Conservation (phyloP, 1,140 invertebrate genomes). For the Grapholita molesta region DNA sequence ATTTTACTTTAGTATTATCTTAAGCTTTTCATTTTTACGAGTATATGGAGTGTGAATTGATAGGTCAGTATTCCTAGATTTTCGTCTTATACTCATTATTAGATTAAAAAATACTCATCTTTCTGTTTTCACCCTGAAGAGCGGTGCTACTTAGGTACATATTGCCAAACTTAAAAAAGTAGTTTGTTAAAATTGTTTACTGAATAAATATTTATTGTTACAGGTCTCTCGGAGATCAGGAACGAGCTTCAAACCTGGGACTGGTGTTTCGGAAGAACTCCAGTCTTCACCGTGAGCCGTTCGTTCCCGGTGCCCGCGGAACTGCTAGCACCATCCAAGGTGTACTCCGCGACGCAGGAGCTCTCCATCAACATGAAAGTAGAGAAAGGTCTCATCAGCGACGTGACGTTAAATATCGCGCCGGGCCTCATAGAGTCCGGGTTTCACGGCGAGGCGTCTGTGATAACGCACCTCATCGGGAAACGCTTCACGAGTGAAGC, state of each 20-base stretch:
- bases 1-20: too few species aligned
- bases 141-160: too few species aligned
- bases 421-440: constrained; percentile 71
- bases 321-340: constrained; percentile 55
- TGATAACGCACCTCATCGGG: constrained; percentile 72
- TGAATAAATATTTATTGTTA: not conserved
- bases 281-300: constrained; percentile 85
- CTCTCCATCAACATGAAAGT: constrained; percentile 72
- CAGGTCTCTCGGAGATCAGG: constrained; percentile 83
- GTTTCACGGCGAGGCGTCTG: constrained; percentile 73
- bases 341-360: constrained; percentile 66
- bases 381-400: constrained; percentile 69
- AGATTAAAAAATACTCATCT: too few species aligned
- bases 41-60: too few species aligned
- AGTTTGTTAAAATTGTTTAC: too few species aligned
- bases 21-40: too few species aligned
- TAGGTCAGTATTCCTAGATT: too few species aligned
- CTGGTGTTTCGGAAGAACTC: constrained; percentile 94
- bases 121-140: too few species aligned
- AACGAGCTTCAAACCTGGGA: constrained; percentile 88
- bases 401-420: constrained; percentile 73
- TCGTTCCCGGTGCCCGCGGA: constrained; percentile 68
- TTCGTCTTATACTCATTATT: too few species aligned
- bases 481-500: constrained; percentile 74
- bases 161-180: too few species aligned